Percentiles rank a stretch among this genome's conserved stretches.
phyloP scores from a whole-genome alignment of 2,888 invertebrate species.

The Cactoblastis cactorum region DNA sequence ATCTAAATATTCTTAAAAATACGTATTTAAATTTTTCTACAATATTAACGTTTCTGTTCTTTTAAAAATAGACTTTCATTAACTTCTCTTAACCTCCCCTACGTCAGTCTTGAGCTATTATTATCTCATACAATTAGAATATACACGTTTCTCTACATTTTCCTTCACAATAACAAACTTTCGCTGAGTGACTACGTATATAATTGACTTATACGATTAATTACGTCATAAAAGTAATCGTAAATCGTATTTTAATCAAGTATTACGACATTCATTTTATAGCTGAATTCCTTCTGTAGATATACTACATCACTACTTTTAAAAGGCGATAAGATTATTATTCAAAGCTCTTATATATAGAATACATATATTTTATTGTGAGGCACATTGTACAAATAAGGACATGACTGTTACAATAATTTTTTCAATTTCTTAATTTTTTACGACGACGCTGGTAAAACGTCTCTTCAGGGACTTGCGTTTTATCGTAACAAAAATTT shows the following conservation, averaged over 20 bases:
- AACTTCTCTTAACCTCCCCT: neutral
- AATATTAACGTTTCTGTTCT: too few species aligned
- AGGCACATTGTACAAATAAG: too few species aligned
- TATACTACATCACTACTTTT: neutral
- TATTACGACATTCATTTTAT: constrained; percentile 1
- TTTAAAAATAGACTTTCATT: too few species aligned
- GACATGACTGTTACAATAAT: too few species aligned
- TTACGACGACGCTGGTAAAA: too few species aligned
- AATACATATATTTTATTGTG: too few species aligned
- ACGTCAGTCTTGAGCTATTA: neutral
- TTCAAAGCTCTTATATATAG: too few species aligned
- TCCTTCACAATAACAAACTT: neutral
- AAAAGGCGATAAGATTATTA: neutral
- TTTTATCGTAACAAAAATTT: too few species aligned
- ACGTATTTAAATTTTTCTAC: too few species aligned
- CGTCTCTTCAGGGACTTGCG: too few species aligned
- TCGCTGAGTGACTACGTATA: neutral
- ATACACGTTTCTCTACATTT: neutral
- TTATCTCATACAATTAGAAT: neutral
- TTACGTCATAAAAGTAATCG: neutral
- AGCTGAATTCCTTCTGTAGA: neutral
- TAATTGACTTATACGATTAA: neutral
- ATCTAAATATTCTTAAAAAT: too few species aligned
- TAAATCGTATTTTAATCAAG: constrained; percentile 3
- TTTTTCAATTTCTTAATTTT: too few species aligned